Base-by-base conservation (phyloP, 2,888 invertebrate genomes). In the Rhagophthalmus giganteus region DNA sequence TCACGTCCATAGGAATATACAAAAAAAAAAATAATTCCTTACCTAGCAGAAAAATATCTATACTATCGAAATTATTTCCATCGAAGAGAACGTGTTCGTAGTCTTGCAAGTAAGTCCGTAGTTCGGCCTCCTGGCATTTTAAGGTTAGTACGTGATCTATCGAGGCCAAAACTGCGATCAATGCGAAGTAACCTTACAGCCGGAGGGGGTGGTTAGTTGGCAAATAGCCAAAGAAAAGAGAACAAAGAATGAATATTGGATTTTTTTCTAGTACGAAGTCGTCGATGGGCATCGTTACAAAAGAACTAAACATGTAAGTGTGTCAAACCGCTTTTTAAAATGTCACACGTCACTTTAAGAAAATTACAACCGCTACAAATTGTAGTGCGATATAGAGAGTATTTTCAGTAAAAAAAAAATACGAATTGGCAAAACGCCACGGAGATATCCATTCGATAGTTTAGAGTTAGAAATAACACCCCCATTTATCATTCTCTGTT, bases 91-190 rank as follows among this genome's bases (percentile, higher is more conserved):
- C 30, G 28, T 45, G 45, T 45, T 37, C 35, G 20, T 31, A 26
- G 20, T 45, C 35, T 35, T 35, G 24, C 30, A 37, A 45, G 10
- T 6, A 37, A 20, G 45, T 28, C 20, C 30, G 27, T 25, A 49
- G 38, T 31, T 31, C 32, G 46, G 52, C 38, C 55, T 51, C 37
- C 35, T 50, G 50, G 53, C 55, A 58, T 55, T 55, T 58, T 58
- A 55, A 58, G 58, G 58, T 55, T 58, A 50, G 38, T 38, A 55
- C 58, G 58, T 58, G 58, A 58, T 58, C 55, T 55, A 58, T 55
- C 58, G 58, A 58, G 58, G 58, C 53, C 58, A 52, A 52, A 50
- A 41, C 30, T 41, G 37, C 53, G 58, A 58, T 58, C 58, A 50
- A 58, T 58, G 55, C 41, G 45, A 35, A 49, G 40, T 54, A 57